Base-by-base conservation (phyloP, 2,888 invertebrate species). In the Melolontha melolontha region DNA sequence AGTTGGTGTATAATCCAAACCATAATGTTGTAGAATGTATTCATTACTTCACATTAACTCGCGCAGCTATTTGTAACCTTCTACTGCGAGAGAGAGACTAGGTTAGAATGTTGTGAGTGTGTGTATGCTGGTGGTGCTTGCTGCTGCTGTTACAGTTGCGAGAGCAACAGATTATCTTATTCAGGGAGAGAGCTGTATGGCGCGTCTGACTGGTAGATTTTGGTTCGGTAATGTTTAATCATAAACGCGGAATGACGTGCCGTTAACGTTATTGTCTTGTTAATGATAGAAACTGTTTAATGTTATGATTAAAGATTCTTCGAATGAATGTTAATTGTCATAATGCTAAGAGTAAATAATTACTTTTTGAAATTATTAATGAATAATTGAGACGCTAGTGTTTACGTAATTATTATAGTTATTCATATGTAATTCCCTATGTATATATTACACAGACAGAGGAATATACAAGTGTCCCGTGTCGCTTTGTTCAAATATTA, bases 21-120 rank as follows among this genome's bases (percentile, higher is more conserved):
- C 82, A 80, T 83, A 83, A 83, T 81, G 80, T 80, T 81, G 81
- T 81, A 81, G 82, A 82, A 82, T 83, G 82, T 82, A 83, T 83
- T 83, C 82, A 83, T 83, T 83, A 82, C 81, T 82, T 79, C 81
- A 76, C 80, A 80, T 82, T 82, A 81, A 81, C 80, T 80, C 79
- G 75, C 77, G 70, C 72, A 78, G 80, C 79, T 78, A 81, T 82
- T 82, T 81, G 81, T 82, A 79, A 80, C 76, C 73, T 72, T 74
- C 75, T 57, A 44, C 44, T n/a, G 55, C 27, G 57, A n/a, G 27
- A 42, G 57, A 57, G 44, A 29, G 44, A 8, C 47, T 14, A 72
- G 68, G 65, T 64, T 67, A 70, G 67, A 17, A 17, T 55, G 1
- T 11, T 42, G 42, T 44, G 29, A 27, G 44, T 57, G 8, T 55